Percentiles rank a stretch among this genome's conserved stretches.
Evolutionary conservation across 2,113 vertebrate species (phyloP).

Genomic region (Phainopepla nitens): DNA sequence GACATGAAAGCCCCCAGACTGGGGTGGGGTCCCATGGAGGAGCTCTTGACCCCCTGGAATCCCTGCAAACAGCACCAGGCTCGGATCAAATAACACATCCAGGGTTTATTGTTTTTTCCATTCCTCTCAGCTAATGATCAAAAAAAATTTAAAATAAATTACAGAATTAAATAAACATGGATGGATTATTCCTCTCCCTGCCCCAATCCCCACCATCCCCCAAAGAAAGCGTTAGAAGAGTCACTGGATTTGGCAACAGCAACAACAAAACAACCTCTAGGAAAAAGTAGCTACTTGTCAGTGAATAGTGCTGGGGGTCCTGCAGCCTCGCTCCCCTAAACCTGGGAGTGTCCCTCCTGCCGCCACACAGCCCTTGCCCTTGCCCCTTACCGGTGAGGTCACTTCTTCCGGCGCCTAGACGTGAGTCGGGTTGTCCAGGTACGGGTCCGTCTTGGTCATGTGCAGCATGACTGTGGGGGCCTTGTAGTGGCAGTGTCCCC

Average conservation of each 20-base stretch:
- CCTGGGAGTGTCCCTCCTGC: background rate
- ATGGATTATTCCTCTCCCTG: slow-evolving; percentile 35
- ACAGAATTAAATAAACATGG: slow-evolving; percentile 79
- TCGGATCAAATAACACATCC: slow-evolving; percentile 54
- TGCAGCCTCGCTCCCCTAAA: fast-evolving
- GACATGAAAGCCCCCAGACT: background rate
- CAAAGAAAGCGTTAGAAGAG: background rate
- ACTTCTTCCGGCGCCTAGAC: slow-evolving; percentile 65
- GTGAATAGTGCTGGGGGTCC: background rate
- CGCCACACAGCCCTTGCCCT: background rate
- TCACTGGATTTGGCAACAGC: slow-evolving; percentile 45
- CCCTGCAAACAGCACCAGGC: slow-evolving; percentile 23
- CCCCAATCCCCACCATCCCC: background rate
- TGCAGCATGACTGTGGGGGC: slow-evolving; percentile 87
- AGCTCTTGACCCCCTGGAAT: background rate
- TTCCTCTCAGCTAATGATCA: slow-evolving; percentile 67
- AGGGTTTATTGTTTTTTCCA: slow-evolving; percentile 73
- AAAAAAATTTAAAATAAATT: slow-evolving; percentile 77
- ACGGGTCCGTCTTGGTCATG: slow-evolving; percentile 90
- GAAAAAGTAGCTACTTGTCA: background rate
- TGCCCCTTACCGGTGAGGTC: background rate
- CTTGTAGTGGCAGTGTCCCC: slow-evolving; percentile 91
- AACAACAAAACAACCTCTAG: slow-evolving; percentile 27
- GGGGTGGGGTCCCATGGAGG: background rate
- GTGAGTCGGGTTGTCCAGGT: slow-evolving; percentile 90